Conservation (phyloP, 2,797 vertebrate genomes). For the Sebastes iracundus region DNA sequence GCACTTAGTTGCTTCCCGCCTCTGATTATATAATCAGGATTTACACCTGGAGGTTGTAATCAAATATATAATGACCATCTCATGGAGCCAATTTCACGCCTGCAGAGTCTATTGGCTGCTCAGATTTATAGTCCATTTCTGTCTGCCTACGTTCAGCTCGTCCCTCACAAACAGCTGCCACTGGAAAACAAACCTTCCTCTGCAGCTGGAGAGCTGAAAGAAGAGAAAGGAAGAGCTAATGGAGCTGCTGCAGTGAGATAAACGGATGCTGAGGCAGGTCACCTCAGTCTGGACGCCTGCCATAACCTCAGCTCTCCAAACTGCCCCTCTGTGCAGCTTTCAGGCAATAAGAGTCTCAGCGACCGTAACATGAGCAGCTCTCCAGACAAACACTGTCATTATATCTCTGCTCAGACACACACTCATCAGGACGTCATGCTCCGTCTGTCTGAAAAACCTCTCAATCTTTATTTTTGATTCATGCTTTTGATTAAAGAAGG, state of each 20-base stretch:
- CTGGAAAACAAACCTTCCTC: not conserved
- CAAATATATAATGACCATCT: not conserved
- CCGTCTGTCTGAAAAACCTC: not conserved
- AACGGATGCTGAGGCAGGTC: conserved; percentile 37
- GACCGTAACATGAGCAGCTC: conserved; percentile 29
- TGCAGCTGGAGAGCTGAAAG: not conserved
- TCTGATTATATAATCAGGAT: not conserved
- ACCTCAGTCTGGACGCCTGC: conserved; percentile 27
- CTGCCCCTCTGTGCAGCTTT: conserved; percentile 11
- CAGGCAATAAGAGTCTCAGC: not conserved
- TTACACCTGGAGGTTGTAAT: not conserved
- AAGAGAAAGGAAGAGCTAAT: not conserved
- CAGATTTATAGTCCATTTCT: conserved; percentile 5
- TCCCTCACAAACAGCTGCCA: not conserved
- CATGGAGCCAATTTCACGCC: conserved; percentile 28
- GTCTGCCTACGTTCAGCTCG: not conserved
- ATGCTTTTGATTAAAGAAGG: too few species aligned
- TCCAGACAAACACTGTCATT: not conserved
- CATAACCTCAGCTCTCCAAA: conserved; percentile 15
- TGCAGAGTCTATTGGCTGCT: not conserved
- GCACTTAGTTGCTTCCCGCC: not conserved
- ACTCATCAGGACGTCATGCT: not conserved
- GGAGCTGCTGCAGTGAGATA: conserved; percentile 15
- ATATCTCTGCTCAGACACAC: not conserved
- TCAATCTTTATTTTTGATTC: not conserved